Conservation (phyloP, 2,113 vertebrate genomes). For the Brachyhypopomus occidentalis region DNA sequence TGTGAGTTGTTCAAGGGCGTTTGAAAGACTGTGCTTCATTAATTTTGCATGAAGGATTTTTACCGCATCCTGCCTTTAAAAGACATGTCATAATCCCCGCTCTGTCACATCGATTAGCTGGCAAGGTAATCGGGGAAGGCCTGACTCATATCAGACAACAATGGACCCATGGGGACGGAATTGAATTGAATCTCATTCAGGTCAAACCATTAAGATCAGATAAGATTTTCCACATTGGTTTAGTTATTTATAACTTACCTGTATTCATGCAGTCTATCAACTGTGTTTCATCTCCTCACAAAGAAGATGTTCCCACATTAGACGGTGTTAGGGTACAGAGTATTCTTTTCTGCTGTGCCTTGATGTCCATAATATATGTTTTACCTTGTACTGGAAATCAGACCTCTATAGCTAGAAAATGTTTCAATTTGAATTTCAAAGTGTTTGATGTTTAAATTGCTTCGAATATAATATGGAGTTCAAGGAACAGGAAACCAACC, state of each 20-base stretch:
- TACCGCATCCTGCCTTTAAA: background rate
- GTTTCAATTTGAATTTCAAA: background rate
- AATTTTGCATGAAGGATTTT: background rate
- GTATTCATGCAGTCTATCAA: background rate
- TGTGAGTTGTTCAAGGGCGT: background rate
- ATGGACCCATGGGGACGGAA: background rate
- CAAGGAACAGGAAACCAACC: background rate
- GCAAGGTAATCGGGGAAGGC: background rate
- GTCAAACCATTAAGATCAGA: constrained; percentile 29
- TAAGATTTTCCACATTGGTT: constrained; percentile 4
- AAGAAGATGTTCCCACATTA: background rate
- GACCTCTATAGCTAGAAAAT: background rate
- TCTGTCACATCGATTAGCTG: constrained; percentile 15
- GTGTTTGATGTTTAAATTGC: background rate
- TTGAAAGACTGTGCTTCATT: background rate
- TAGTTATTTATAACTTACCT: constrained; percentile 3
- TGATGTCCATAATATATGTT: background rate
- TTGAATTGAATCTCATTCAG: constrained; percentile 7
- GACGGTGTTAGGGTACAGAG: background rate
- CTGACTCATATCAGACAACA: background rate
- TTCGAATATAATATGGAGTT: background rate
- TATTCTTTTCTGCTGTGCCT: background rate
- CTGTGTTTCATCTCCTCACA: background rate
- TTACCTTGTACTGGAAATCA: background rate
- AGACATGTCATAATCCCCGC: constrained; percentile 12